These are phyloP conservation scores for Corythaixoides concolor DNA, from an alignment of 2,113 vertebrate genomes.

Conservation along the genomic window DNA sequence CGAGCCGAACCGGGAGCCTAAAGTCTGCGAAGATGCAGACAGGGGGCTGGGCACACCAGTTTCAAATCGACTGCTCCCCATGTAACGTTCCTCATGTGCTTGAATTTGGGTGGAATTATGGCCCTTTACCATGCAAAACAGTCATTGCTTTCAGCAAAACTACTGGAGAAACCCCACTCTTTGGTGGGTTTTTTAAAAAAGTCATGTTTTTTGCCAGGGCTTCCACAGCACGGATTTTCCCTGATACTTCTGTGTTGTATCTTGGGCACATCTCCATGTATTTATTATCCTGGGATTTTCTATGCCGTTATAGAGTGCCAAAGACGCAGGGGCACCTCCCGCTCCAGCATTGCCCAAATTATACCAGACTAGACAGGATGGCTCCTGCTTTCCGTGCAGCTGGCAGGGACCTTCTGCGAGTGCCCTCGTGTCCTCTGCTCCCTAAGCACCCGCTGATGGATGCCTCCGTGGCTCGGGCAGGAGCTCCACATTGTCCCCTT, in stretches of 20 bases:
- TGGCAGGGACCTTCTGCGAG: neutral
- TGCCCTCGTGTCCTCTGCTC: neutral
- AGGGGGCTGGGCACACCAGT: accelerated
- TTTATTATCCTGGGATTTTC: neutral
- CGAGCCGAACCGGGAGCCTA: neutral
- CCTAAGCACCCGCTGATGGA: neutral
- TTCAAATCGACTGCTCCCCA: neutral
- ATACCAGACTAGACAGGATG: neutral
- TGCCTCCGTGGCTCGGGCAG: accelerated
- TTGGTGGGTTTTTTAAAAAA: neutral
- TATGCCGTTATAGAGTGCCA: neutral
- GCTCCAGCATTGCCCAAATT: neutral
- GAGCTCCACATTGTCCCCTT: neutral
- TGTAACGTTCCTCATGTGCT: neutral
- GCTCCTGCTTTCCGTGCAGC: neutral
- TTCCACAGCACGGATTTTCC: neutral
- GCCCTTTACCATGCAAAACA: neutral
- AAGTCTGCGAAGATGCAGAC: neutral
- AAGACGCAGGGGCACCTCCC: neutral
- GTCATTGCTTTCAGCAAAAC: neutral
- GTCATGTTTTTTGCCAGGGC: neutral
- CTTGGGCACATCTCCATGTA: neutral
- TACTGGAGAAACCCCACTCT: neutral
- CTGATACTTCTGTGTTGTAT: too few species aligned
- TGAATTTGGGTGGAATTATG: neutral